These are phyloP conservation scores for Ectobius pallidus DNA, from an alignment of 2,888 invertebrate genomes.

Conservation along the genomic window DNA sequence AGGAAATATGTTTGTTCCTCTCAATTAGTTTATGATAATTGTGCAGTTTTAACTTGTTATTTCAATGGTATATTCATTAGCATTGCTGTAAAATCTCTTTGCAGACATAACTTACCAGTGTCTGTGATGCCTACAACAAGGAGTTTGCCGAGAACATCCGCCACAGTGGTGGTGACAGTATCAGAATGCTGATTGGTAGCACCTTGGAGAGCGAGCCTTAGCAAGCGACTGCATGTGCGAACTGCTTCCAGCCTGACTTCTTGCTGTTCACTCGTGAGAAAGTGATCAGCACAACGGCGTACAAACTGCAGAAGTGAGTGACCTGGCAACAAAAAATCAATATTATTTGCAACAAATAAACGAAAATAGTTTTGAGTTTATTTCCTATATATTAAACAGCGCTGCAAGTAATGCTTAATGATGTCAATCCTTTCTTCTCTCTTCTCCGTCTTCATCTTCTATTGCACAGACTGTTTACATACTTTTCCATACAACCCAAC, in stretches of 20 bases:
- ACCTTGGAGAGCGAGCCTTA: slow-evolving; percentile 78
- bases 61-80: too few relatives aligned
- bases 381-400: too few relatives aligned
- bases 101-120: slow-evolving; percentile 60
- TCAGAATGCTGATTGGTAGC: slow-evolving; percentile 71
- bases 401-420: too few relatives aligned
- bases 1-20: too few relatives aligned
- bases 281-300: slow-evolving; percentile 89
- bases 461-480: too few relatives aligned
- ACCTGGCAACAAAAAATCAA: slow-evolving; percentile 56
- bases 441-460: too few relatives aligned
- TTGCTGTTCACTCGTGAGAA: slow-evolving; percentile 87
- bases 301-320: slow-evolving; percentile 92
- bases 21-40: too few relatives aligned
- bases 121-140: slow-evolving; percentile 95
- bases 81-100: too few relatives aligned
- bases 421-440: too few relatives aligned
- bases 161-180: slow-evolving; percentile 86
- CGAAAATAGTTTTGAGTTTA: too few relatives aligned
- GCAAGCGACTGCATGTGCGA: slow-evolving; percentile 86
- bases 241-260: slow-evolving; percentile 95
- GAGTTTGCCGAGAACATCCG: slow-evolving; percentile 91
- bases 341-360: neutral
- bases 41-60: too few relatives aligned
- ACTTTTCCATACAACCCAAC: too few relatives aligned